A percentile compares a stretch with the other conserved stretches of the same genome.
phyloP scores from a whole-genome alignment of 2,888 invertebrate genomes.

The Calameuta pallipes region DNA sequence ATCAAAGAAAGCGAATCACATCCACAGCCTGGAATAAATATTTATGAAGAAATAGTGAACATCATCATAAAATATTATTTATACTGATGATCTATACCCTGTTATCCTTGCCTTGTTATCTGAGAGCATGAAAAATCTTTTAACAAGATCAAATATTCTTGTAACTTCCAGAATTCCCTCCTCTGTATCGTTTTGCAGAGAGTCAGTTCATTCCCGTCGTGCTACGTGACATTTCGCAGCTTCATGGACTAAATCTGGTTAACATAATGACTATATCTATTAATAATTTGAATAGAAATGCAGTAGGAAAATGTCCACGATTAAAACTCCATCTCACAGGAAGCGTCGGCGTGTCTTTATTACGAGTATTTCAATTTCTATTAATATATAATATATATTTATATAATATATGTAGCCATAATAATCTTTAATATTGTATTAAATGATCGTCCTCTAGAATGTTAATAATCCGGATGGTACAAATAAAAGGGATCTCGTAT shows the following conservation, averaged over 20 bases:
- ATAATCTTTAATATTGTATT: conserved; percentile 60
- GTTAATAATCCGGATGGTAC: background rate
- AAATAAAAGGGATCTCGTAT: too few species aligned
- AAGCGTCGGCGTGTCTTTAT: conserved; percentile 64
- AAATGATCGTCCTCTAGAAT: conserved; percentile 29
- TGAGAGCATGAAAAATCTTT: background rate
- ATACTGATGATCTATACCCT: background rate
- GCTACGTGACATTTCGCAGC: too few species aligned
- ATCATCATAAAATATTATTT: background rate
- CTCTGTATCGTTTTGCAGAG: too few species aligned
- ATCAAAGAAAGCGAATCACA: background rate
- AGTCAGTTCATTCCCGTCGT: too few species aligned
- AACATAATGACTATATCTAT: too few species aligned
- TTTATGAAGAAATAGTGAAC: background rate
- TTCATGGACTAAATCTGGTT: too few species aligned
- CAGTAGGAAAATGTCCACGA: too few species aligned
- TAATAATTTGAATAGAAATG: too few species aligned
- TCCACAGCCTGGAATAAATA: background rate
- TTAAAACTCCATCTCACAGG: conserved; percentile 29
- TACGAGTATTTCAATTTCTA: conserved; percentile 64
- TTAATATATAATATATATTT: conserved; percentile 62
- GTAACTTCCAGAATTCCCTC: too few species aligned
- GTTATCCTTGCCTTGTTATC: background rate
- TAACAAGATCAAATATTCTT: too few species aligned
- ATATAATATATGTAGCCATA: conserved; percentile 62